phyloP scores from a whole-genome alignment of 2,888 invertebrate species.

The Molorchus minor region DNA sequence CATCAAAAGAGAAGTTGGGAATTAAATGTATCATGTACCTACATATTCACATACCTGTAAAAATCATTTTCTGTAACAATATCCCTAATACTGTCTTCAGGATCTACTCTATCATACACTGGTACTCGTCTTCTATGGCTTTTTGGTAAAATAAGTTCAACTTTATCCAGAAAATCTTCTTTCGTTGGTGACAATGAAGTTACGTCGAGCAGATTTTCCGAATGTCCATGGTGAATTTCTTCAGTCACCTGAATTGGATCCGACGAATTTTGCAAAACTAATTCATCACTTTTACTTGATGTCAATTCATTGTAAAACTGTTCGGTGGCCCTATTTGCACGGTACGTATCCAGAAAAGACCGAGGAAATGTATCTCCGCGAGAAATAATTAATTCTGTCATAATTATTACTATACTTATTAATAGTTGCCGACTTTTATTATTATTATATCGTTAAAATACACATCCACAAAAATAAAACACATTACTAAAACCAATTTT shows the following conservation, averaged over 20 bases:
- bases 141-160: slow-evolving; percentile 51
- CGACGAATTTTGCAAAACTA: slow-evolving; percentile 63
- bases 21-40: too few species aligned
- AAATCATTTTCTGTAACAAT: slow-evolving; percentile 72
- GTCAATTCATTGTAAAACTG: slow-evolving; percentile 63
- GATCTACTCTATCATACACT: slow-evolving; percentile 67
- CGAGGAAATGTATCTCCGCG: slow-evolving; percentile 63
- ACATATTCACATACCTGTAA: slow-evolving; percentile 63
- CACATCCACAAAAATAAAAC: neutral
- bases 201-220: slow-evolving; percentile 60
- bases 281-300: slow-evolving; percentile 66
- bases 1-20: too few species aligned
- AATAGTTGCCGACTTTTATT: too few species aligned
- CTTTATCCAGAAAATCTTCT: slow-evolving; percentile 55
- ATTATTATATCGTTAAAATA: neutral
- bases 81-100: slow-evolving; percentile 71
- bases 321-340: slow-evolving; percentile 56
- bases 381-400: slow-evolving; percentile 61
- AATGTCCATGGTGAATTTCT: slow-evolving; percentile 63
- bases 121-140: slow-evolving; percentile 56
- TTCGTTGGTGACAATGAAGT: slow-evolving; percentile 55
- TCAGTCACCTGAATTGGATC: slow-evolving; percentile 56
- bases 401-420: slow-evolving; percentile 40
- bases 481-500: neutral
- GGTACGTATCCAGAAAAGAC: slow-evolving; percentile 61